phyloP scores from a whole-genome alignment of 2,797 vertebrate species.

The Chaetophractus vellerosus region DNA sequence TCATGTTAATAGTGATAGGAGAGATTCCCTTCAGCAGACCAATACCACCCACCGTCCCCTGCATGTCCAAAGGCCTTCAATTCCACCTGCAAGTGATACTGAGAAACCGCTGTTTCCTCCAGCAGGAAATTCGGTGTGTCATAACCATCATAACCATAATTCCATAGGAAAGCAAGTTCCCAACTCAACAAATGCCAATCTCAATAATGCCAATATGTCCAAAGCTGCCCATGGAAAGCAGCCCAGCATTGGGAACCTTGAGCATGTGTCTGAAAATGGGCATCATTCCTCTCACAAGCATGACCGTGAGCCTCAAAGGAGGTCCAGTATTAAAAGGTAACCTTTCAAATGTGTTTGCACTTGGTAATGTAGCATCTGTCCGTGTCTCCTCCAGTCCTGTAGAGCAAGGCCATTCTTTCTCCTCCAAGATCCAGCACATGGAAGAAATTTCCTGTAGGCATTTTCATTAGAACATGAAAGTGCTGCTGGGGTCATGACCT shows the following conservation, averaged over 20 bases:
- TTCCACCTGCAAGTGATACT: constrained; percentile 94
- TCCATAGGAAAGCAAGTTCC: constrained; percentile 95
- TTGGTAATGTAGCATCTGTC: neutral
- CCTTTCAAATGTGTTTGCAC: constrained; percentile 36
- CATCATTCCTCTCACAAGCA: constrained; percentile 93
- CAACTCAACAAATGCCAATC: constrained; percentile 99
- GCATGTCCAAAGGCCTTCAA: constrained; percentile 93
- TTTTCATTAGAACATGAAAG: neutral
- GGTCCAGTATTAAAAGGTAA: constrained; percentile 96
- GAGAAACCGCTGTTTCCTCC: constrained; percentile 94
- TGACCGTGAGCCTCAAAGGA: constrained; percentile 93
- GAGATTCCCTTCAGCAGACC: constrained; percentile 96
- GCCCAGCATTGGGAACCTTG: constrained; percentile 91
- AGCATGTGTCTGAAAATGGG: constrained; percentile 93
- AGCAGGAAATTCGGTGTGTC: constrained; percentile 92
- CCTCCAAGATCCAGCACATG: neutral
- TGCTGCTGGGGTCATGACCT: neutral
- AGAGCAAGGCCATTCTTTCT: neutral
- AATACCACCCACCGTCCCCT: constrained; percentile 98
- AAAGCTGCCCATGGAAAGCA: constrained; percentile 95
- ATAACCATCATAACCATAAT: constrained; percentile 95
- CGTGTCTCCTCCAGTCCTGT: rapidly evolving
- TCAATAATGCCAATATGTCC: constrained; percentile 99
- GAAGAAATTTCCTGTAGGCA: neutral
- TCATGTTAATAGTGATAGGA: constrained; percentile 96